A percentile compares a stretch with the other conserved stretches of the same genome.
These are phyloP conservation scores for Darevskia nairensis DNA, from an alignment of 2,797 vertebrate species.

Conservation along the genomic window DNA sequence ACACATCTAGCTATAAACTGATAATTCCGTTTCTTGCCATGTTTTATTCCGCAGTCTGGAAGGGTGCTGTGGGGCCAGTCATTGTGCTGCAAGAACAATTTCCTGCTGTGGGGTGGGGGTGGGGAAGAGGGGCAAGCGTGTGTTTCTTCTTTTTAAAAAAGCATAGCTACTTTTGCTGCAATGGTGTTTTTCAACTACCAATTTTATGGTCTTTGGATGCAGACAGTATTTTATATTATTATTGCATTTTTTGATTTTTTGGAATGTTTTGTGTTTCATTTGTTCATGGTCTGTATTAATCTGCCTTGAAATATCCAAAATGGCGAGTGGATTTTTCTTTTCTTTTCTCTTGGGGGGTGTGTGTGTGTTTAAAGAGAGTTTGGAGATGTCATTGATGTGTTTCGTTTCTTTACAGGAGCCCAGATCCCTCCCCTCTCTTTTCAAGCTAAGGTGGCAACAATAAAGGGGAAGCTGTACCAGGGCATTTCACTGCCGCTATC, in stretches of 20 bases:
- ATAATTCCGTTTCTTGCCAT: conserved; percentile 27
- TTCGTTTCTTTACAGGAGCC: conserved; percentile 1
- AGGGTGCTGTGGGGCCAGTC: conserved; percentile 18
- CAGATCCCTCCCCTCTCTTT: conserved; percentile 14
- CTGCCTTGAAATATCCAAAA: conserved; percentile 34
- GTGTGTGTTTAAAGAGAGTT: conserved; percentile 24
- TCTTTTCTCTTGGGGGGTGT: not conserved
- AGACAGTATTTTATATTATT: conserved; percentile 53
- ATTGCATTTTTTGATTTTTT: conserved; percentile 66
- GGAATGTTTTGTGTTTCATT: conserved; percentile 62
- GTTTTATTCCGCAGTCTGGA: not conserved
- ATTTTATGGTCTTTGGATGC: conserved; percentile 71
- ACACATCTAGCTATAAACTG: conserved; percentile 40
- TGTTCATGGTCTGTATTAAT: conserved; percentile 61
- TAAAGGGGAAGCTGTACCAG: conserved; percentile 7
- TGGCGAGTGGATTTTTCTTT: not conserved
- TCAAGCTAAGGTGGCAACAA: not conserved
- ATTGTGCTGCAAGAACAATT: conserved; percentile 51
- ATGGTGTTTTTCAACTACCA: conserved; percentile 62
- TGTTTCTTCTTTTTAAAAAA: conserved; percentile 48
- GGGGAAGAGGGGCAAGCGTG: not conserved
- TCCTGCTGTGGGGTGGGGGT: conserved; percentile 63
- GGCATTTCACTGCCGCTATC: not conserved
- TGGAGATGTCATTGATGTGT: conserved; percentile 68
- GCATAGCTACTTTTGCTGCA: conserved; percentile 50